A percentile compares a stretch with the other conserved stretches of the same genome.
Conservation (phyloP, 1,140 invertebrate species). For the Bombus soroeensis region DNA sequence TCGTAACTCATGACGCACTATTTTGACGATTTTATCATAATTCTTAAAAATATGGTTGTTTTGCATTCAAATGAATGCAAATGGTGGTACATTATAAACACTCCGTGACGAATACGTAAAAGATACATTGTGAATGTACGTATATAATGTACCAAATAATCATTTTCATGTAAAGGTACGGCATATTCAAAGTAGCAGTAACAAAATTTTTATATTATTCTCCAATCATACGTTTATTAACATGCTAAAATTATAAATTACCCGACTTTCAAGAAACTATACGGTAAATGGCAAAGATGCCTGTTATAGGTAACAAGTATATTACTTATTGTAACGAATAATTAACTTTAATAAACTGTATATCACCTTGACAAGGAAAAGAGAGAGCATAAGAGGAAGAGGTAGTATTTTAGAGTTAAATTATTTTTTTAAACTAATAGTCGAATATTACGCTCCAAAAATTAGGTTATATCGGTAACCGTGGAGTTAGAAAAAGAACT, state of each 20-base stretch:
- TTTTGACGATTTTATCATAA: not conserved
- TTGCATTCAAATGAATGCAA: constrained; percentile 4
- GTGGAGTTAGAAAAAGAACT: not conserved
- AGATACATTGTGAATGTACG: not conserved
- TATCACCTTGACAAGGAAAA: not conserved
- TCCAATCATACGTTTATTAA: not conserved
- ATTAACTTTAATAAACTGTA: not conserved
- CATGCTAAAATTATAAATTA: not conserved
- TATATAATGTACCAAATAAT: not conserved
- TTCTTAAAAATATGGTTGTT: not conserved
- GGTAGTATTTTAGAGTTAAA: not conserved
- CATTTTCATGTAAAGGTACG: not conserved
- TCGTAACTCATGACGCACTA: not conserved
- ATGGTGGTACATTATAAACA: constrained; percentile 15
- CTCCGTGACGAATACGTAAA: not conserved
- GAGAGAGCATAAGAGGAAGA: not conserved
- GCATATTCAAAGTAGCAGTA: not conserved
- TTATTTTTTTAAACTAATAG: not conserved
- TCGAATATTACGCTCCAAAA: not conserved
- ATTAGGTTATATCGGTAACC: not conserved
- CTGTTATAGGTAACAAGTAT: not conserved
- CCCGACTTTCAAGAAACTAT: not conserved
- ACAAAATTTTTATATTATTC: not conserved
- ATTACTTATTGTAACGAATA: not conserved
- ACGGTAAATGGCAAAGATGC: not conserved